phyloP scores from a whole-genome alignment of 2,888 invertebrate species.

The Pandemis cinnamomeana region DNA sequence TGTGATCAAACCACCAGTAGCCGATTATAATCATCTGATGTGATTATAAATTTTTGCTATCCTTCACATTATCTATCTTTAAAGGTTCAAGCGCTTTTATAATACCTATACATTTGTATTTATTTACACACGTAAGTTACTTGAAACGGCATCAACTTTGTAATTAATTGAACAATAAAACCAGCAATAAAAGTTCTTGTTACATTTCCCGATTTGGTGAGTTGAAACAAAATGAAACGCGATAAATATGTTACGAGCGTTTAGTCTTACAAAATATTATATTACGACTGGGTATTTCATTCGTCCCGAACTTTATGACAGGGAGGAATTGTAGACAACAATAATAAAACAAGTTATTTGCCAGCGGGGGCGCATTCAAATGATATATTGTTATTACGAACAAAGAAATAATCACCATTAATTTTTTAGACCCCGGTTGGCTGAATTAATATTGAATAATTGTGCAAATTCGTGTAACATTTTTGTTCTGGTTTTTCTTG shows the following conservation, averaged over 20 bases:
- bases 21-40: no score
- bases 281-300: slow-evolving; percentile 40
- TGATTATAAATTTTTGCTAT: no score
- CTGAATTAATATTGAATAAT: slow-evolving; percentile 19
- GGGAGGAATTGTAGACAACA: slow-evolving; percentile 41
- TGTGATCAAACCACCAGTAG: no score
- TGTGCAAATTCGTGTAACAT: background rate
- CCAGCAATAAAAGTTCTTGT: background rate
- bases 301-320: slow-evolving; percentile 38
- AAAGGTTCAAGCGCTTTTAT: no score
- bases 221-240: slow-evolving; percentile 23
- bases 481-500: background rate
- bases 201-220: slow-evolving; percentile 9
- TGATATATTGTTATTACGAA: slow-evolving; percentile 43
- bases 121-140: background rate
- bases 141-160: background rate
- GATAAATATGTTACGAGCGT: slow-evolving; percentile 39
- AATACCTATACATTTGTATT: no score
- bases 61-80: no score
- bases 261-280: slow-evolving; percentile 38
- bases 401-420: slow-evolving; percentile 42
- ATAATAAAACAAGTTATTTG: slow-evolving; percentile 45
- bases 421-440: slow-evolving; percentile 22
- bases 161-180: background rate
- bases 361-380: slow-evolving; percentile 42